A percentile compares a stretch with the other conserved stretches of the same genome.
Evolutionary conservation across 2,888 invertebrate genomes (phyloP).

Genomic region (Luperina testacea): DNA sequence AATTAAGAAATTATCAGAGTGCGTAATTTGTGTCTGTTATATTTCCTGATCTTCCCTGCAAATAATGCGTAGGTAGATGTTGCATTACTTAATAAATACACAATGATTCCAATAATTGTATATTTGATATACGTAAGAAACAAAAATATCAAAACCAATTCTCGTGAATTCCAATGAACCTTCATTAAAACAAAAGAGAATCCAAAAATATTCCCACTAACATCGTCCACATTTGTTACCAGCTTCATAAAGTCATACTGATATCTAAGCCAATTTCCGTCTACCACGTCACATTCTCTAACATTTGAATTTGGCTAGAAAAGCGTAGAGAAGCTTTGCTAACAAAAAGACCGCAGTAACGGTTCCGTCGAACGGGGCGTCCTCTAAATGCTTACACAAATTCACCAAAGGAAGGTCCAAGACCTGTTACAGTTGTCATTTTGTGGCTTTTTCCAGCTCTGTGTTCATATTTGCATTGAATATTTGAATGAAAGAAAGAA

Average conservation of each 20-base stretch:
- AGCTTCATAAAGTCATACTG: neutral
- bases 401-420: conserved; percentile 56
- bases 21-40: neutral
- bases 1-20: neutral
- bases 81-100: neutral
- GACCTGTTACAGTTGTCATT: conserved; percentile 54
- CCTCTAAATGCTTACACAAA: conserved; percentile 25
- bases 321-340: conserved; percentile 14
- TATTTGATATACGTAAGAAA: neutral
- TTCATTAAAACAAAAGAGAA: neutral
- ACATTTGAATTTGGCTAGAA: conserved; percentile 10
- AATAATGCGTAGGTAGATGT: neutral
- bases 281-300: neutral
- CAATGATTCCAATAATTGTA: neutral
- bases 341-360: conserved; percentile 64
- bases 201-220: neutral
- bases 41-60: neutral
- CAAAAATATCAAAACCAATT: neutral
- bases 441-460: conserved; percentile 28
- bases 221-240: neutral
- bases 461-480: conserved; percentile 15
- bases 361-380: conserved; percentile 58
- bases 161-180: neutral
- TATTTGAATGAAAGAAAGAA: too few species aligned
- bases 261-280: conserved; percentile 18